Evolutionary conservation across 2,888 invertebrate genomes (phyloP).

Genomic region (Dendrolimus houi): DNA sequence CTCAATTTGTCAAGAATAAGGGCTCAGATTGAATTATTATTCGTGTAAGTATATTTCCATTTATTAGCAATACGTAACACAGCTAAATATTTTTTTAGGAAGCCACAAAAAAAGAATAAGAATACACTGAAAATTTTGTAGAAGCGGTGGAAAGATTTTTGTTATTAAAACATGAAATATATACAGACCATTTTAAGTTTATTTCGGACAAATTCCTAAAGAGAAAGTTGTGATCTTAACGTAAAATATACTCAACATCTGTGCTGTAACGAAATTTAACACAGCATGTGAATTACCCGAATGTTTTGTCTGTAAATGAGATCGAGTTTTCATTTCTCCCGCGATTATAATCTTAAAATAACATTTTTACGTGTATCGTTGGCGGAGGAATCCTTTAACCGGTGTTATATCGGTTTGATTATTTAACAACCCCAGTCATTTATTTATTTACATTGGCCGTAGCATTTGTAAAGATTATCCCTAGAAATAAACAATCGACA

Average conservation of each 20-base stretch:
- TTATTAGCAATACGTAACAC: too few relatives aligned
- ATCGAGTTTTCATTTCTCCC: background rate
- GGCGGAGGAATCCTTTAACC: background rate
- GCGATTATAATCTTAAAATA: background rate
- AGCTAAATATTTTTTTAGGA: background rate
- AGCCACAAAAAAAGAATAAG: background rate
- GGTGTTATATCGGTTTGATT: conserved; percentile 8
- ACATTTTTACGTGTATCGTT: background rate
- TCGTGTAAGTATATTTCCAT: too few relatives aligned
- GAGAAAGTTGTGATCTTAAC: background rate
- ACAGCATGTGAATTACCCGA: background rate
- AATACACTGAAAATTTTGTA: too few relatives aligned
- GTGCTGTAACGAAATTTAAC: background rate
- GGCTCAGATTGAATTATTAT: too few relatives aligned
- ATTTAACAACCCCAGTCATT: conserved; percentile 13
- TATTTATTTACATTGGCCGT: conserved; percentile 24
- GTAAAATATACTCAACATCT: background rate
- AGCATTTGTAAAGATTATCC: conserved; percentile 52
- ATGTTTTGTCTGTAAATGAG: background rate
- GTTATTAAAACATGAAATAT: background rate
- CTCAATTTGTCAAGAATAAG: too few relatives aligned
- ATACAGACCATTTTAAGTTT: background rate
- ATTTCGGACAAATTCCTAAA: background rate
- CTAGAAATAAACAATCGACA: conserved; percentile 50
- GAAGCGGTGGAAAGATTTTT: background rate